These are phyloP conservation scores for Carollia perspicillata DNA, from an alignment of 2,113 vertebrate genomes.

Conservation along the genomic window DNA sequence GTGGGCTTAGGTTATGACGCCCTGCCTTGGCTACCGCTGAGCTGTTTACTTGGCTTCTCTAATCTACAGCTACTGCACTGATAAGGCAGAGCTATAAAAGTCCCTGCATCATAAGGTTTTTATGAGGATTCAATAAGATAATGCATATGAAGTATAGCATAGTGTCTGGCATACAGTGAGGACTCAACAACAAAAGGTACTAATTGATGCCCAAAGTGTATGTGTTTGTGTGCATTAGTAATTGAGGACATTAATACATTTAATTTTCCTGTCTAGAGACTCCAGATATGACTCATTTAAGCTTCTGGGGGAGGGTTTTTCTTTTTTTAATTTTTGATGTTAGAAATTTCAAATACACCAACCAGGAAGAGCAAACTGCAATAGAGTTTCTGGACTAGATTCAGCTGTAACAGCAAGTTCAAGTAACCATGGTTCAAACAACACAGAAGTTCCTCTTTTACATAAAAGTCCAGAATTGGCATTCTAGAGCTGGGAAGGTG, in stretches of 20 bases:
- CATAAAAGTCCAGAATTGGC: background rate
- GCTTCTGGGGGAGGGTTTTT: background rate
- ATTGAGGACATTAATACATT: background rate
- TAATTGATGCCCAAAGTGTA: background rate
- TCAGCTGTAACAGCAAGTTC: background rate
- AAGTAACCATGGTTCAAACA: background rate
- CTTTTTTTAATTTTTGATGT: background rate
- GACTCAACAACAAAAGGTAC: background rate
- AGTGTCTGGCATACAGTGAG: background rate
- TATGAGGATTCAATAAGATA: background rate
- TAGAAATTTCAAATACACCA: background rate
- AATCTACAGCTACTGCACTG: background rate
- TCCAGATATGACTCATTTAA: conserved; percentile 25
- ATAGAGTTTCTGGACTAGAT: background rate
- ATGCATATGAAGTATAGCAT: background rate
- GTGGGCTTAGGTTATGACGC: background rate
- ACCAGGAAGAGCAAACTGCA: background rate
- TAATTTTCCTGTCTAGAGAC: background rate
- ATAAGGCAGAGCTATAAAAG: background rate
- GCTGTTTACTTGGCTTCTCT: background rate
- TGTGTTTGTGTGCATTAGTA: background rate
- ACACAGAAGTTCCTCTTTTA: background rate
- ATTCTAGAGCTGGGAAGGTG: background rate
- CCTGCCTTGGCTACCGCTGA: background rate
- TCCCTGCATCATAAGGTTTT: background rate